Evolutionary conservation across 2,797 vertebrate species (phyloP).

Genomic region (Mycteria americana): DNA sequence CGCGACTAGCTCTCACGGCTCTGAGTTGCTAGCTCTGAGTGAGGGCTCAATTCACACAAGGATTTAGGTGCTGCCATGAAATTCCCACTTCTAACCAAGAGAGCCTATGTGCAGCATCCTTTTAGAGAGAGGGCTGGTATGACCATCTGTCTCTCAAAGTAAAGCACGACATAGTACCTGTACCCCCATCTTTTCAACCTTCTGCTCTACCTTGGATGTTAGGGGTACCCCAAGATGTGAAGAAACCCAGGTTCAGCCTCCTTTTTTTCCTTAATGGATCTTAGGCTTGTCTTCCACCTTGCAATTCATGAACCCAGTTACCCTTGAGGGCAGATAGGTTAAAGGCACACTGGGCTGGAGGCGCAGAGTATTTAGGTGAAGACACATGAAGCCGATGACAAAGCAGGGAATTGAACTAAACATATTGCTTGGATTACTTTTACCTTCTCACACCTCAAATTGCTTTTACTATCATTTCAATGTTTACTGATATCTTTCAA

Average conservation of each 20-base stretch:
- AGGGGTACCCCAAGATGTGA: background rate
- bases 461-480: background rate
- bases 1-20: background rate
- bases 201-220: background rate
- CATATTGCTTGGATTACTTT: background rate
- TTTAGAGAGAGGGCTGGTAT: background rate
- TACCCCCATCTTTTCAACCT: background rate
- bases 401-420: background rate
- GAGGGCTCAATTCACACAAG: background rate
- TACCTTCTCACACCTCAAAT: background rate
- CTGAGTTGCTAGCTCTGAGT: background rate
- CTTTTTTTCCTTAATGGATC: background rate
- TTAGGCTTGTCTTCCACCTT: background rate
- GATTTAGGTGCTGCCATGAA: background rate
- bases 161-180: background rate
- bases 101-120: background rate
- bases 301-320: background rate
- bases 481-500: background rate
- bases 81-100: background rate
- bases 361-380: background rate
- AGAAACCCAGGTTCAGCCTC: background rate
- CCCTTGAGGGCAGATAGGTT: background rate
- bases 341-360: background rate
- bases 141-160: background rate
- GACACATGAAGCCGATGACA: background rate